phyloP scores from a whole-genome alignment of 2,113 vertebrate species.

The Cricetomys ansorgei region DNA sequence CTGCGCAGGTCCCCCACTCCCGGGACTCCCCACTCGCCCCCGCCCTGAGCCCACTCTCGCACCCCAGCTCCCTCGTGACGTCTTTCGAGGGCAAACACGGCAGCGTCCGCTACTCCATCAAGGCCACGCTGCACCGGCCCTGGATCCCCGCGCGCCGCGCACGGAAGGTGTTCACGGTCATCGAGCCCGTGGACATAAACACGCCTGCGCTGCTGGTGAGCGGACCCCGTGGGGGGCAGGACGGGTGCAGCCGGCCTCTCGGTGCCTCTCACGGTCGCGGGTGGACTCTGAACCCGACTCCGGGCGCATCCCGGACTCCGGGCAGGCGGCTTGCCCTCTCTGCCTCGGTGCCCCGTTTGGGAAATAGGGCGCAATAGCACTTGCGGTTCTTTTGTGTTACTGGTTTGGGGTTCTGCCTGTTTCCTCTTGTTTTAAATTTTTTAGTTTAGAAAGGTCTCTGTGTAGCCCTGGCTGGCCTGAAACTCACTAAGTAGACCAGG shows the following conservation, averaged over 20 bases:
- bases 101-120: slow-evolving; percentile 97
- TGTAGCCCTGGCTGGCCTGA: not conserved
- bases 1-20: too few relatives aligned
- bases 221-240: not conserved
- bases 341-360: not conserved
- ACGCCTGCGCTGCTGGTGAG: slow-evolving; percentile 95
- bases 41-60: not conserved
- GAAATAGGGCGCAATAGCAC: not conserved
- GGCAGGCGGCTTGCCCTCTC: not conserved
- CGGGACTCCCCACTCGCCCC: not conserved
- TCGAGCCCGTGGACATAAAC: slow-evolving; percentile 98
- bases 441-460: not conserved
- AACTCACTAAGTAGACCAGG: not conserved
- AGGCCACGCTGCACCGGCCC: slow-evolving; percentile 95
- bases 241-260: not conserved
- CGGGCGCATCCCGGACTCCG: too few relatives aligned
- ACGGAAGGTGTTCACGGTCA: slow-evolving; percentile 95
- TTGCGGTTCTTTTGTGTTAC: not conserved
- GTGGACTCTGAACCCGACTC: not conserved
- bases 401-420: not conserved
- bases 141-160: slow-evolving; percentile 91
- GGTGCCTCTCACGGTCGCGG: too few relatives aligned
- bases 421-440: not conserved
- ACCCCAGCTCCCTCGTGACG: slow-evolving; percentile 91
- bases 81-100: slow-evolving; percentile 98